Percentiles rank a stretch among this genome's conserved stretches.
Evolutionary conservation across 2,797 vertebrate genomes (phyloP).

Genomic region (Anguilla anguilla): DNA sequence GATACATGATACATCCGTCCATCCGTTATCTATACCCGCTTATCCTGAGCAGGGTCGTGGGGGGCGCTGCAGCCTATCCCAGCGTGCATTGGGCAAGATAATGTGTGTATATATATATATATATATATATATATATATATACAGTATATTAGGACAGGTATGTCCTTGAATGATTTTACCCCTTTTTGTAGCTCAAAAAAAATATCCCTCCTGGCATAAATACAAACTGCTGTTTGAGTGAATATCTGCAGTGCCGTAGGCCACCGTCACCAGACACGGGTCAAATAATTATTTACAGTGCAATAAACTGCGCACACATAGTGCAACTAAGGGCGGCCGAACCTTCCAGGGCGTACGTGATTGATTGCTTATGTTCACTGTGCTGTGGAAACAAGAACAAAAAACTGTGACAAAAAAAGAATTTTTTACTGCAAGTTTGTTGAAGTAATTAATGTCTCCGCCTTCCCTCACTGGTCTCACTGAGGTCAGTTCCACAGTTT

Average conservation of each 20-base stretch:
- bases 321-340: neutral
- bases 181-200: neutral
- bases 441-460: neutral
- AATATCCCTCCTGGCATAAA: neutral
- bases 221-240: neutral
- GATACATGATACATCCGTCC: too few relatives aligned
- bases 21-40: too few relatives aligned
- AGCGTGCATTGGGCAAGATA: conserved; percentile 16
- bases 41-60: too few relatives aligned
- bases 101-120: conserved; percentile 61
- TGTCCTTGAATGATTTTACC: neutral
- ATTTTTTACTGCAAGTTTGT: neutral
- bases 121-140: too few relatives aligned
- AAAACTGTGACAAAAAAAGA: neutral
- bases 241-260: neutral
- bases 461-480: neutral
- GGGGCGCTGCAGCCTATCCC: too few relatives aligned
- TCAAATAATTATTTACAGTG: neutral
- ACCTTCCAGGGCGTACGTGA: neutral
- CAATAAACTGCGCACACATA: neutral
- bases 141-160: too few relatives aligned
- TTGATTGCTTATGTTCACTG: neutral
- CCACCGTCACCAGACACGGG: neutral
- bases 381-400: neutral
- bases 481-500: neutral